Percentiles rank a stretch among this genome's conserved stretches.
phyloP scores from a whole-genome alignment of 2,113 vertebrate genomes.

The Tauraco erythrolophus region DNA sequence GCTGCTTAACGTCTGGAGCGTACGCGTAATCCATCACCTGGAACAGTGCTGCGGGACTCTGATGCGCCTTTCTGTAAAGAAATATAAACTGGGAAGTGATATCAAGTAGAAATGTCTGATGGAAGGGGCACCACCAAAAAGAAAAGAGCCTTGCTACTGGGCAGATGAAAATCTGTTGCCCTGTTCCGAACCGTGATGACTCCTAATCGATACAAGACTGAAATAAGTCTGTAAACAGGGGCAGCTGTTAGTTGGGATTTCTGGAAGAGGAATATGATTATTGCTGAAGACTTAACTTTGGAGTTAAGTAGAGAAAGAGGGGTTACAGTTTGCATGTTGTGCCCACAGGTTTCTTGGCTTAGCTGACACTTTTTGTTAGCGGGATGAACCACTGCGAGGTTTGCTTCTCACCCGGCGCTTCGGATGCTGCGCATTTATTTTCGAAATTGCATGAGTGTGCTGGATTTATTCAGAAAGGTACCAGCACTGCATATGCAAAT shows the following conservation, averaged over 20 bases:
- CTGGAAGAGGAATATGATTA: background rate
- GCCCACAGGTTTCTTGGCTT: background rate
- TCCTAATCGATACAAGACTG: background rate
- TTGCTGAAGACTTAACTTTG: background rate
- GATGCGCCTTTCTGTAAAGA: rapidly evolving
- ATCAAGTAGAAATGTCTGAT: background rate
- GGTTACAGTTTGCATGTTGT: rapidly evolving
- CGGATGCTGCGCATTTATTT: background rate
- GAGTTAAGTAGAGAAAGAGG: background rate
- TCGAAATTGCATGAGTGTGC: background rate
- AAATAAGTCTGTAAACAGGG: rapidly evolving
- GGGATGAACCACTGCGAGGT: background rate
- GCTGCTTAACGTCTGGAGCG: background rate
- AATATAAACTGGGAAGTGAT: background rate
- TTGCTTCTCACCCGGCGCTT: background rate
- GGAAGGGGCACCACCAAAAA: background rate
- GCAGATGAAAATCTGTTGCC: no score
- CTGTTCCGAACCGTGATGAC: background rate
- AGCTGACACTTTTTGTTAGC: background rate
- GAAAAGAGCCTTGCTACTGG: rapidly evolving
- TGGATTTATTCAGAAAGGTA: background rate
- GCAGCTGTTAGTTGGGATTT: background rate
- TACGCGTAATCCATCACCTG: background rate
- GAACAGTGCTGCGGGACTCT: background rate
- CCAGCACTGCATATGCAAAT: background rate